Base-by-base conservation (phyloP, 2,888 invertebrate species). In the Tiphia femorata region DNA sequence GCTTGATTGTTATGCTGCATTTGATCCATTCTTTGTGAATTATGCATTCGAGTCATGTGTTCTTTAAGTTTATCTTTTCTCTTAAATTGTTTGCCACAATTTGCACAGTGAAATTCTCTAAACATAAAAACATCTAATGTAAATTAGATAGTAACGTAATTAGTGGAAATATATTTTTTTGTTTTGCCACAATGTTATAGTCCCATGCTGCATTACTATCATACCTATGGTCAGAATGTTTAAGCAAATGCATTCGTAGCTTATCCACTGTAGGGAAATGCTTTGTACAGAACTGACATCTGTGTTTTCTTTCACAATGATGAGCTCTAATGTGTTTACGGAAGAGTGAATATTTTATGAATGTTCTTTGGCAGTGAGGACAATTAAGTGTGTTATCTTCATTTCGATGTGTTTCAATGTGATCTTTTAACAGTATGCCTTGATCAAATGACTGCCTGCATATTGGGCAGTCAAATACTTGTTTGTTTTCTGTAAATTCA, bases 71-170 rank as follows among this genome's bases (percentile, higher is more conserved):
- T 91, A 72, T 91, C 91, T 71, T 92, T 92, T 19, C 93, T 86
- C 75, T 92, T 92, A 78, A 93, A 93, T 77, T 91, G 91, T 67
- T 91, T 90, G 0, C 91, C 92, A 80, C 94, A 93, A 73, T 89
- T 87, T 3, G 91, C 88, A 75, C 94, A 94, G 61, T 91, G 85
- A 83, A 92, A 92, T 75, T 91, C 91, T 43, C 88, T 85, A 69
- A 86, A 87, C 69, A 33, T 25, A 42, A 49, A 42, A 44, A 12
- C 27, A 21, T 41, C n/a, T 7, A 16, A 30, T 19, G 16, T n/a
- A 6, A 40, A 23, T 10, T 21, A 17, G 27, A 46, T 14, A 8
- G 7, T 27, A 25, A 42, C 25, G 25, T 25, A 25, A 25, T n/a
- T n/a, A 25, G 25, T 25, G 8, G 8, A 25, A 6, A 8, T 25